Evolutionary conservation across 2,888 invertebrate genomes (phyloP).

Genomic region (Drosophila differens): DNA sequence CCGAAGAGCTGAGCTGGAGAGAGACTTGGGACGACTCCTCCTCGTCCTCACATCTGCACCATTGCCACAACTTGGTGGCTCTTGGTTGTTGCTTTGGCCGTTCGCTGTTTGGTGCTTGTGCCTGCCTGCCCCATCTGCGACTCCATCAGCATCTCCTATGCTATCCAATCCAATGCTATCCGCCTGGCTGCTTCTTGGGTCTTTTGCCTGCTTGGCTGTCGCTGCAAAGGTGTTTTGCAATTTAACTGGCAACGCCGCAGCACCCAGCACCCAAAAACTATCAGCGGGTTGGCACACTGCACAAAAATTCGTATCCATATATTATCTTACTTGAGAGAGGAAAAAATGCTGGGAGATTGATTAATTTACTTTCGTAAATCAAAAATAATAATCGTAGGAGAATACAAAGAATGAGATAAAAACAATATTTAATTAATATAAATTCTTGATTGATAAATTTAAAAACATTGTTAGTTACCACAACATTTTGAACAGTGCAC

Average conservation of each 20-base stretch:
- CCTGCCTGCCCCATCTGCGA: constrained; percentile 15
- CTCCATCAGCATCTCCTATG: constrained; percentile 44
- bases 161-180: constrained; percentile 16
- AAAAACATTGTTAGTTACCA: not conserved
- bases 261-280: constrained; percentile 55
- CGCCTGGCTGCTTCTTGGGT: constrained; percentile 17
- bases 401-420: not conserved
- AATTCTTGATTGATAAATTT: not conserved
- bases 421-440: not conserved
- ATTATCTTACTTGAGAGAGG: not conserved
- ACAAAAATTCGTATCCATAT: not conserved
- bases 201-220: constrained; percentile 53
- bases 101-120: constrained; percentile 4
- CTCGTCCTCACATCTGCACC: constrained; percentile 8
- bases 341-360: not conserved
- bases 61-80: constrained; percentile 3
- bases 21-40: constrained; percentile 12
- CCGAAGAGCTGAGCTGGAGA: not conserved
- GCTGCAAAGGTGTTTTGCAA: constrained; percentile 81
- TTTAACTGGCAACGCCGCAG: constrained; percentile 75
- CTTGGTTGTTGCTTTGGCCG: not conserved
- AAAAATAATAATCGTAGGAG: not conserved
- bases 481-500: not conserved
- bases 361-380: rapidly evolving
- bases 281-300: constrained; percentile 12